A percentile compares a stretch with the other conserved stretches of the same genome.
Conservation (phyloP, 2,113 vertebrate genomes). For the Charadrius vociferus region DNA sequence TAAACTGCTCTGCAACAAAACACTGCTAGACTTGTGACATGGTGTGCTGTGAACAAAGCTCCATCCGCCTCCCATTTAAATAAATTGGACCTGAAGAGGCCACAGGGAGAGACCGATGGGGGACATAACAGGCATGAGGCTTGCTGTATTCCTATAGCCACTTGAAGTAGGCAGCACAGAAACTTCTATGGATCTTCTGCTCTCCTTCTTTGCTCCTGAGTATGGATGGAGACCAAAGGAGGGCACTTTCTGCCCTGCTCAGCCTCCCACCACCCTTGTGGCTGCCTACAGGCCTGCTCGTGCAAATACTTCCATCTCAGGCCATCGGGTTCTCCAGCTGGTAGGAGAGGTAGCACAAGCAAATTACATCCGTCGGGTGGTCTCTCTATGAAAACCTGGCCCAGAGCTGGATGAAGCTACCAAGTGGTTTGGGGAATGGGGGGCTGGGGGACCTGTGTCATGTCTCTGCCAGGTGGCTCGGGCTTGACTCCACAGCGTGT, state of each 20-base stretch:
- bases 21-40: neutral
- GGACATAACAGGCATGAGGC: neutral
- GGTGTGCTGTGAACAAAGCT: neutral
- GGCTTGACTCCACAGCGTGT: neutral
- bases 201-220: neutral
- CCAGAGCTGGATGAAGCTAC: neutral
- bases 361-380: accelerated
- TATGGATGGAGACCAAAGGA: neutral
- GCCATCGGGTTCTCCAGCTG: neutral
- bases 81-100: neutral
- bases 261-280: neutral
- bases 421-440: neutral
- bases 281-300: neutral
- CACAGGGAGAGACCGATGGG: neutral
- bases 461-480: neutral
- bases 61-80: neutral
- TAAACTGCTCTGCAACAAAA: neutral
- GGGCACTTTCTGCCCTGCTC: neutral
- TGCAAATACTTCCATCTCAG: neutral
- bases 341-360: neutral
- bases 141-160: neutral
- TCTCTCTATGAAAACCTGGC: neutral
- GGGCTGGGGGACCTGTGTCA: neutral
- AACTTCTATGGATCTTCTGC: neutral
- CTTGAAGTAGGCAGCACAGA: neutral